Evolutionary conservation across 1,140 invertebrate genomes (phyloP).

Genomic region (Delia radicum): DNA sequence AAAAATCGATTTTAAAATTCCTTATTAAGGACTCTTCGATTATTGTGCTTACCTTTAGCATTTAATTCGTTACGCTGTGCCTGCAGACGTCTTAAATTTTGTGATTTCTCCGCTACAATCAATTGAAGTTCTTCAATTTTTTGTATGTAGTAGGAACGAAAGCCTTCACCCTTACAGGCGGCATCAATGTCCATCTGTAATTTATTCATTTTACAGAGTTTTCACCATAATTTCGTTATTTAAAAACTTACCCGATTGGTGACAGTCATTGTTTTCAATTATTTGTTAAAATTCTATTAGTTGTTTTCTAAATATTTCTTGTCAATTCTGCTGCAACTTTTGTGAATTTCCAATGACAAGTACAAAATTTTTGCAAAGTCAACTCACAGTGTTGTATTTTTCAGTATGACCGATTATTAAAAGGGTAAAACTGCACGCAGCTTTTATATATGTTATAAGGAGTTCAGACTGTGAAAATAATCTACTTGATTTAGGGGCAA

Average conservation of each 20-base stretch:
- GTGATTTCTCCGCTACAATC: conserved; percentile 94
- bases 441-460: neutral
- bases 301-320: neutral
- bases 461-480: too few species aligned
- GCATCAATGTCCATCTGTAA: conserved; percentile 85
- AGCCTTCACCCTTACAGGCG: conserved; percentile 73
- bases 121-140: conserved; percentile 97
- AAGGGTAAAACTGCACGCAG: neutral
- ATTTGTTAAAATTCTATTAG: neutral
- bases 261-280: conserved; percentile 39
- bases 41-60: conserved; percentile 79
- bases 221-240: neutral
- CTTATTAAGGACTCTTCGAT: conserved; percentile 7
- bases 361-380: conserved; percentile 14
- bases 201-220: neutral
- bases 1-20: neutral
- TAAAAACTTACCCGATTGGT: conserved; percentile 44
- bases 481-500: too few species aligned
- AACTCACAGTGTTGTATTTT: neutral
- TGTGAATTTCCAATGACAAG: neutral
- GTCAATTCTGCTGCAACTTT: neutral
- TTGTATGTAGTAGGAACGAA: conserved; percentile 91
- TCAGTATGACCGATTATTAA: neutral
- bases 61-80: conserved; percentile 99
- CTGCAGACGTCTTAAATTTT: conserved; percentile 95